These are phyloP conservation scores for Ardeotis arabs DNA, from an alignment of 2,113 vertebrate genomes.

Conservation along the genomic window DNA sequence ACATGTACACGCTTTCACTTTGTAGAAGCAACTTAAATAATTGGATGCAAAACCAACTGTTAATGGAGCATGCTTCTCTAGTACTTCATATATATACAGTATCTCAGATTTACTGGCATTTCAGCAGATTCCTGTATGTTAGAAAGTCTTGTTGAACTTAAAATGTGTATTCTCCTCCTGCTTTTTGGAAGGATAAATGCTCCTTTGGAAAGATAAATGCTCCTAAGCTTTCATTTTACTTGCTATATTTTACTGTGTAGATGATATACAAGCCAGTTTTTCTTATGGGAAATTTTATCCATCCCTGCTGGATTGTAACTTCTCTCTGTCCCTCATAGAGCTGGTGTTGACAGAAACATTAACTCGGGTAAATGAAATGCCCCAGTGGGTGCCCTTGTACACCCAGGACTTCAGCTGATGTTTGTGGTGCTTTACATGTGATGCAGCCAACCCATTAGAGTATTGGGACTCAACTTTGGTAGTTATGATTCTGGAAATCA, in stretches of 20 bases:
- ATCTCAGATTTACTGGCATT: neutral
- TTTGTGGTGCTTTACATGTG: neutral
- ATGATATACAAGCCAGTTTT: neutral
- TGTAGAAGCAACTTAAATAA: neutral
- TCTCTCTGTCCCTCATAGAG: neutral
- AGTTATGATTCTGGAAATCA: neutral
- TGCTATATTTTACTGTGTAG: neutral
- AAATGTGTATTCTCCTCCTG: neutral
- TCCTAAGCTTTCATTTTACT: neutral
- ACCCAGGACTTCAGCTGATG: neutral
- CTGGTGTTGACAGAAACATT: neutral
- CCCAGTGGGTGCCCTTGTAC: neutral
- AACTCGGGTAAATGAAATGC: neutral
- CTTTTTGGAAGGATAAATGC: neutral
- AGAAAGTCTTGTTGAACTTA: neutral
- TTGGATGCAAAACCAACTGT: neutral
- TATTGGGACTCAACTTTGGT: neutral
- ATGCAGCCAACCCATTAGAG: neutral
- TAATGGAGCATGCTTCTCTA: neutral
- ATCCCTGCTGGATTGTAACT: neutral
- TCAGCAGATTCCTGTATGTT: neutral
- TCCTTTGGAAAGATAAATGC: neutral
- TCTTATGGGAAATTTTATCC: neutral
- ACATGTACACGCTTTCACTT: neutral
- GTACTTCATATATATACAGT: neutral